Evolutionary conservation across 1,140 invertebrate genomes (phyloP).

Genomic region (Camponotus vicinus): DNA sequence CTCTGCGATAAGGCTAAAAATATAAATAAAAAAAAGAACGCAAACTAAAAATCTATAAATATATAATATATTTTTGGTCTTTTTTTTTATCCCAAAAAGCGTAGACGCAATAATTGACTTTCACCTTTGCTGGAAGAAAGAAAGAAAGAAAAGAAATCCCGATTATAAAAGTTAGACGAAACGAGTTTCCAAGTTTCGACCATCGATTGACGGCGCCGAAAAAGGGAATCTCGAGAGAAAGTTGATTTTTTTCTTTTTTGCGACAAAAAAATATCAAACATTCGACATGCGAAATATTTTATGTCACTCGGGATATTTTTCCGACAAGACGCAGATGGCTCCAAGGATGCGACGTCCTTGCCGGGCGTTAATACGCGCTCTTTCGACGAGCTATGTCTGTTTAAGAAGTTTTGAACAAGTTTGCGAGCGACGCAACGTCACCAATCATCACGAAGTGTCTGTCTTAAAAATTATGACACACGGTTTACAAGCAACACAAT

Average conservation of each 20-base stretch:
- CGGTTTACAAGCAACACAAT: background rate
- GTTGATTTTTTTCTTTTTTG: background rate
- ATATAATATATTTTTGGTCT: too few species aligned
- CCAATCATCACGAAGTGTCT: background rate
- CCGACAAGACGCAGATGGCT: background rate
- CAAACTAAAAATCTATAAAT: too few species aligned
- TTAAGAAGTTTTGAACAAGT: background rate
- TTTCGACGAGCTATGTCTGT: background rate
- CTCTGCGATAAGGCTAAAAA: too few species aligned
- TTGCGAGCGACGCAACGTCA: background rate
- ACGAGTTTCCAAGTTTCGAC: background rate
- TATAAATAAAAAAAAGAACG: too few species aligned
- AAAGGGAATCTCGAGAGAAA: too few species aligned
- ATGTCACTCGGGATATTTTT: constrained; percentile 22
- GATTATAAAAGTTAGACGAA: constrained; percentile 8
- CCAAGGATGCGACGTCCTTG: constrained; percentile 40
- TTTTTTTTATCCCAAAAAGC: too few species aligned
- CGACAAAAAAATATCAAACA: background rate
- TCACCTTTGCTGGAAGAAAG: background rate
- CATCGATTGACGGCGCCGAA: background rate
- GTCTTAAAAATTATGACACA: constrained; percentile 12
- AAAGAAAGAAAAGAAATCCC: background rate
- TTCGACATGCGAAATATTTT: background rate
- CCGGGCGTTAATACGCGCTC: background rate
- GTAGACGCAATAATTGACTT: background rate